Percentiles rank a stretch among this genome's conserved stretches.
Conservation (phyloP, 2,888 invertebrate species). For the Coecobrya sp. region DNA sequence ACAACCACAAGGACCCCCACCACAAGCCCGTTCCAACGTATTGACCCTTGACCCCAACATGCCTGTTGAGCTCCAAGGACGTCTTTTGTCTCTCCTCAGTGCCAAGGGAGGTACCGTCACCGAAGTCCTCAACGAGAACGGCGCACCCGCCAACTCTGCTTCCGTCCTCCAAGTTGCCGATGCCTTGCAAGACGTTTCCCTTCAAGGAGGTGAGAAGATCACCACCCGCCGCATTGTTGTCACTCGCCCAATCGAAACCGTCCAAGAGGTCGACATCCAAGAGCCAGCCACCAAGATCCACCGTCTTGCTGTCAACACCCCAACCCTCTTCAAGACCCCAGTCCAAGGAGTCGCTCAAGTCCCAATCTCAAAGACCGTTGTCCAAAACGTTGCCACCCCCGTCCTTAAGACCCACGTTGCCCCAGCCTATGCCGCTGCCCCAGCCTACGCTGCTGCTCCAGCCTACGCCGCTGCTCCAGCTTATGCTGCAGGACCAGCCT, state of each 20-base stretch:
- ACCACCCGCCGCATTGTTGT: slow-evolving; percentile 90
- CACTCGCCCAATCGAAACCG: slow-evolving; percentile 90
- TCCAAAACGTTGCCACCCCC: slow-evolving; percentile 85
- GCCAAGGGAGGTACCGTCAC: slow-evolving; percentile 88
- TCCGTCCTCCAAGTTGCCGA: slow-evolving; percentile 89
- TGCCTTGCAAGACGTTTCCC: slow-evolving; percentile 89
- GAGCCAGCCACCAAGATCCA: slow-evolving; percentile 90
- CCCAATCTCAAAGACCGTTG: slow-evolving; percentile 80
- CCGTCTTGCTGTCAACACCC: slow-evolving; percentile 89
- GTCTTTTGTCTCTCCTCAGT: slow-evolving; percentile 89
- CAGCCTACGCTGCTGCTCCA: slow-evolving; percentile 66
- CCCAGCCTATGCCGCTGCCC: slow-evolving; percentile 66
- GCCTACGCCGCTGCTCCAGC: slow-evolving; percentile 64
- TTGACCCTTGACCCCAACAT: slow-evolving; percentile 82
- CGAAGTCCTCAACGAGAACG: slow-evolving; percentile 88
- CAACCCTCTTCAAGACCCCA: slow-evolving; percentile 89
- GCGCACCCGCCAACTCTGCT: slow-evolving; percentile 87
- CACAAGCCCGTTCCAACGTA: slow-evolving; percentile 87
- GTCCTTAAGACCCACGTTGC: slow-evolving; percentile 82
- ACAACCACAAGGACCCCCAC: slow-evolving; percentile 86
- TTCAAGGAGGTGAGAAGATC: slow-evolving; percentile 89
- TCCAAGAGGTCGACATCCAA: slow-evolving; percentile 89
- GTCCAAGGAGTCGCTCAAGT: slow-evolving; percentile 88
- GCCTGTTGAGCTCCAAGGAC: slow-evolving; percentile 88
- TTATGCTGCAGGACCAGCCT: slow-evolving; percentile 58